phyloP scores from a whole-genome alignment of 2,797 vertebrate species.

The Eulemur coronatus region DNA sequence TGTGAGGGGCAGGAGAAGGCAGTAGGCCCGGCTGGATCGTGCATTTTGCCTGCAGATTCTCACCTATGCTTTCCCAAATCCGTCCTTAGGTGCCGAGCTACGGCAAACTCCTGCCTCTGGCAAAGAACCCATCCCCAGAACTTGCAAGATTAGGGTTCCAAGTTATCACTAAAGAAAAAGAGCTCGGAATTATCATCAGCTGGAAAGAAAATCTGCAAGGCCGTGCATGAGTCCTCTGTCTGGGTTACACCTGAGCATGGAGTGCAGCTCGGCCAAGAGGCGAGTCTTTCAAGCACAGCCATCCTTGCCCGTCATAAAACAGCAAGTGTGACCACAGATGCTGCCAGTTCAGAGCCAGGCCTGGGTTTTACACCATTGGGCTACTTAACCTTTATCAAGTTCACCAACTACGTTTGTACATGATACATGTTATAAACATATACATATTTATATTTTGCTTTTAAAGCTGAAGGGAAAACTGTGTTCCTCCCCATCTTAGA shows the following conservation, averaged over 20 bases:
- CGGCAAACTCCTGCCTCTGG: not conserved
- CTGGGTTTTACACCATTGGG: no score
- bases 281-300: no score
- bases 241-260: no score
- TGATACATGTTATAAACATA: not conserved
- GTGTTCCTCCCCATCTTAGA: not conserved
- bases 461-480: not conserved
- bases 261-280: not conserved
- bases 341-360: not conserved
- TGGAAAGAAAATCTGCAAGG: not conserved
- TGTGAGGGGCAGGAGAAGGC: not conserved
- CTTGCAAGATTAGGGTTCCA: not conserved
- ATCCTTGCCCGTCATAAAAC: accelerated
- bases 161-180: not conserved
- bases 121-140: not conserved
- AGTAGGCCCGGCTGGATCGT: not conserved
- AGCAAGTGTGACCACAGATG: no score
- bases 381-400: not conserved
- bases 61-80: not conserved
- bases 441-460: not conserved
- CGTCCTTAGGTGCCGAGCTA: not conserved
- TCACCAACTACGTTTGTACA: not conserved
- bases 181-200: not conserved
- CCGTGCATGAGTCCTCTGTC: accelerated
- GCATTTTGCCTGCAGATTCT: not conserved